phyloP scores from a whole-genome alignment of 2,113 vertebrate species.

The Phoxinus phoxinus region DNA sequence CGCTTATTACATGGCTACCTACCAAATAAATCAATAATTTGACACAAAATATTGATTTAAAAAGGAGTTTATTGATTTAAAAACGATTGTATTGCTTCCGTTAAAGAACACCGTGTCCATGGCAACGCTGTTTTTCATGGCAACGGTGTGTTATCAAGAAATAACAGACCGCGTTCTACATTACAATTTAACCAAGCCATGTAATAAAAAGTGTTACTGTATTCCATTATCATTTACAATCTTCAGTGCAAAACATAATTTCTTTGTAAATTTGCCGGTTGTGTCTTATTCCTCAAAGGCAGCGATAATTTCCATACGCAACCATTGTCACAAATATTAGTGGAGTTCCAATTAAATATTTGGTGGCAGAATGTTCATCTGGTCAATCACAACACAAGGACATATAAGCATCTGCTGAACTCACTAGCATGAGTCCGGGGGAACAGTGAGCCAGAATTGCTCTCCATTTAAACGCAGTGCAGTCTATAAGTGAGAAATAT shows the following conservation, averaged over 20 bases:
- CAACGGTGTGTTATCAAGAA: no score
- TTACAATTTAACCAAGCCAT: no score
- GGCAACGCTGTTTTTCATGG: no score
- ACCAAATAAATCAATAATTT: no score
- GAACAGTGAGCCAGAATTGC: background rate
- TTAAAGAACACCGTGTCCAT: no score
- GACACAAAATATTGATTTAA: no score
- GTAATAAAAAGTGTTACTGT: no score
- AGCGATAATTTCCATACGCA: background rate
- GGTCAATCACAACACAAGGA: slow-evolving; percentile 8
- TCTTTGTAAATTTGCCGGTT: background rate
- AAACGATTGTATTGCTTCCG: no score
- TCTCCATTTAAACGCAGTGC: background rate
- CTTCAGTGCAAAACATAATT: background rate
- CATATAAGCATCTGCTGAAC: background rate
- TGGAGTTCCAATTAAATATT: background rate
- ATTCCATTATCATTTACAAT: background rate
- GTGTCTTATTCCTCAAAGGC: background rate
- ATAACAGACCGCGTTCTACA: no score
- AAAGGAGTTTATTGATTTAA: no score
- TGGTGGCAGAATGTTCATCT: background rate
- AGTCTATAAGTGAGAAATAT: background rate
- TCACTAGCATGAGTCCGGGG: background rate
- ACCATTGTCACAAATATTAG: background rate
- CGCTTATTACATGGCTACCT: no score